Evolutionary conservation across 2,113 vertebrate species (phyloP), one percentile per base, ranked within the genome.

Genomic region (Scomber scombrus): DNA sequence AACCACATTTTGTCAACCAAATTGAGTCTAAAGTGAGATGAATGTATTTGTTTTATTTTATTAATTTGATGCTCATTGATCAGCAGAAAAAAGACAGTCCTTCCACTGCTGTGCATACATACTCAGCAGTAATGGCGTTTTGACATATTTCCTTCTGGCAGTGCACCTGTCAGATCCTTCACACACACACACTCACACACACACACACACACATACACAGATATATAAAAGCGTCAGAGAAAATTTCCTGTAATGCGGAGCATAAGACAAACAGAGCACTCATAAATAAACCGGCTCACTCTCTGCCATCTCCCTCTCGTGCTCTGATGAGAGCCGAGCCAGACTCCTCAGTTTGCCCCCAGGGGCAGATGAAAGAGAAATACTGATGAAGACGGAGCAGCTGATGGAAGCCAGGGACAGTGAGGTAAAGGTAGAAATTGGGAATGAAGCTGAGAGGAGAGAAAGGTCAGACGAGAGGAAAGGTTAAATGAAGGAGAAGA

Each of bases 361-460:
- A 4, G 84, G 67, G 84, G 55, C 49, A 64, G 72, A 86, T 85
- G 43, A 82, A 82, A 85, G 82, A 80, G 54, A 74, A 77, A 69
- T 50, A 69, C 45, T 56, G 67, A 76, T 75, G 68, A 81, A 52
- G 58, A 52, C 50, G 57, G 55, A 62, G 49, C 63, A 43, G 54
- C n/a, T 65, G 84, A 80, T 14, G 52, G 71, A 69, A 9, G 19
- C 46, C 75, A 71, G 71, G 76, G 60, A 80, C 29, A 47, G 57
- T 3, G 50, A 78, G 54, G 73, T 61, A 70, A 46, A 78, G 54
- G 73, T 61, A 70, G 46, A 46, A 77, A 79, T 63, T 77, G 23
- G 64, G 29, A 81, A 70, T 31, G 16, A 76, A 45, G 66, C 50
- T 52, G 67, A 66, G 47, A 76, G 11, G 19, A 87, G 40, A 55